Evolutionary conservation across 2,113 vertebrate species (phyloP).

Genomic region (Gadus chalcogrammus): DNA sequence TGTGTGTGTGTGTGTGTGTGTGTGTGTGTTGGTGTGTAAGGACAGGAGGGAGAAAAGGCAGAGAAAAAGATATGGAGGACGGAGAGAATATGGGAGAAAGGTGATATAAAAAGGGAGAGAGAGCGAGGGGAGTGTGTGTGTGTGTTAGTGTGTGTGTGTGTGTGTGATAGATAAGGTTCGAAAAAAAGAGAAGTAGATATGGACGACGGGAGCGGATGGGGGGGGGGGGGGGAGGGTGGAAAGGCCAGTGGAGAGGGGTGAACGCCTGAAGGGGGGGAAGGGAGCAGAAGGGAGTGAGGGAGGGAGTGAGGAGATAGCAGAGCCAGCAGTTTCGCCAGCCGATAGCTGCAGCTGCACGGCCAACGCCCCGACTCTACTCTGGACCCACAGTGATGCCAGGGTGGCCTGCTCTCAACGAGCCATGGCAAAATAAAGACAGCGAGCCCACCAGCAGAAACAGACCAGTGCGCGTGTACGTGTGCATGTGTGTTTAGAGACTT

Average conservation of each 20-base stretch:
- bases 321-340: constrained; percentile 37
- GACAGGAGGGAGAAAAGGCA: background rate
- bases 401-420: background rate
- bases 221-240: background rate
- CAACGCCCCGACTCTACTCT: constrained; percentile 27
- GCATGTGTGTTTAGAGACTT: too few species aligned
- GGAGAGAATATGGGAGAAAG: too few species aligned
- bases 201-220: background rate
- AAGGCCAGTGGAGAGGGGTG: background rate
- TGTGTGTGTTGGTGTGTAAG: constrained; percentile 1
- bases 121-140: background rate
- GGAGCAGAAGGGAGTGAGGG: background rate
- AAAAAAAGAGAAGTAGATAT: constrained; percentile 2
- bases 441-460: too few species aligned
- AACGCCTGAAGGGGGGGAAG: background rate
- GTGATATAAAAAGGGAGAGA: background rate
- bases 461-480: too few species aligned
- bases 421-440: too few species aligned
- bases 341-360: constrained; percentile 35
- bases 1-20: constrained; percentile 2
- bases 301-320: background rate
- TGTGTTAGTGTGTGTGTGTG: constrained; percentile 6
- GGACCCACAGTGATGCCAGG: constrained; percentile 29
- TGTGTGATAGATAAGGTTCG: background rate
- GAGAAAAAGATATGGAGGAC: too few species aligned